These are phyloP conservation scores for Catostomus latipinnis DNA, from an alignment of 2,797 vertebrate species.

Conservation along the genomic window DNA sequence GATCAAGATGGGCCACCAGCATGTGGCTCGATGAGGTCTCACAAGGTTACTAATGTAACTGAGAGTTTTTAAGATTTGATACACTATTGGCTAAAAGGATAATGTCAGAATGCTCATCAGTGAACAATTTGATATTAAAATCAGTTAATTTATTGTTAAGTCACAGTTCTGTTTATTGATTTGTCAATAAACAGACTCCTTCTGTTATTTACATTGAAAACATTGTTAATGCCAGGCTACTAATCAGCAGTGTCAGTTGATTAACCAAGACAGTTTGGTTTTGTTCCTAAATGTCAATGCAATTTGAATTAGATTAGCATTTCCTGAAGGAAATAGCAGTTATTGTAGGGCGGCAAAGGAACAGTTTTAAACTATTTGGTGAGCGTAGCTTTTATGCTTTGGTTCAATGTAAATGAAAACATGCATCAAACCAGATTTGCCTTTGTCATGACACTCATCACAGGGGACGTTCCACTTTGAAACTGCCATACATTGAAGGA, in stretches of 20 bases:
- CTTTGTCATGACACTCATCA: no score
- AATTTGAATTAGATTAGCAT: no score
- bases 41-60: conserved; percentile 12
- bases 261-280: neutral
- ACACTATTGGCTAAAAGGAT: conserved; percentile 1
- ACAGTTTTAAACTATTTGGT: no score
- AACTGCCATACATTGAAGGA: no score
- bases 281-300: neutral
- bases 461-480: no score
- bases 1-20: conserved; percentile 7
- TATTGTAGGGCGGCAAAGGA: no score
- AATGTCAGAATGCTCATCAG: conserved; percentile 23
- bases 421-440: no score
- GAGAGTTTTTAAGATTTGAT: conserved; percentile 16
- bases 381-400: no score
- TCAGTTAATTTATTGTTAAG: conserved; percentile 8
- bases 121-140: conserved; percentile 33
- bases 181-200: conserved; percentile 21
- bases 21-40: neutral
- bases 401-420: no score
- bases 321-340: no score
- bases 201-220: conserved; percentile 9
- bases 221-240: conserved; percentile 7
- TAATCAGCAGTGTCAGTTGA: neutral
- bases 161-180: conserved; percentile 8